Base-by-base conservation (phyloP, 2,797 vertebrate genomes). In the Lateolabrax maculatus region DNA sequence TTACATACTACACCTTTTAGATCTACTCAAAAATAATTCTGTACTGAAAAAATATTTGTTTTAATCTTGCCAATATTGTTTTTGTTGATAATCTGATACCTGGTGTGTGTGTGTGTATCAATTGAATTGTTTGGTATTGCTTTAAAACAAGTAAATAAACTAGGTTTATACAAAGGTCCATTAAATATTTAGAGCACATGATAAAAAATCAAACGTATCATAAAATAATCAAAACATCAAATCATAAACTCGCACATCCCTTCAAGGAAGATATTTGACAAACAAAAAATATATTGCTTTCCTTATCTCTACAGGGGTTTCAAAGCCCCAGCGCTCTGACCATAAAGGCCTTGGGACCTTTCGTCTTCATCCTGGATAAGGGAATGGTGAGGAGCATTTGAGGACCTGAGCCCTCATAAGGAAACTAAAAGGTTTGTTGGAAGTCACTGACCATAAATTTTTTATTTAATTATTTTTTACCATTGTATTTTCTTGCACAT, bases 401-500 rank as follows among this genome's bases (percentile, higher is more conserved):
- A 51, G 12, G 18, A 71, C 27, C 37, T n/a, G 43, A 75, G 49
- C n/a, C 63, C 29, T 2, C 46, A 60, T 12, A 46, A 53, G 4
- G 6, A 67, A 77, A 39, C 31, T 29, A 2, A 60, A 77, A 90
- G 83, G 84, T 89, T 83, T 68, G 83, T n/a, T n/a, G n/a, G n/a
- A n/a, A n/a, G n/a, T n/a, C n/a, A n/a, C n/a, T n/a, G n/a, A n/a
- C n/a, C n/a, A n/a, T n/a, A n/a, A n/a, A n/a, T n/a, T n/a, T n/a
- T n/a, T n/a, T n/a, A n/a, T n/a, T n/a, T n/a, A n/a, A n/a, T n/a
- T n/a, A n/a, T n/a, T n/a, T n/a, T n/a, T n/a, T n/a, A n/a, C n/a
- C n/a, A n/a, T n/a, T 10, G 10, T 56, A 31, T 16, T 31, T 16
- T 15, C 1, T n/a, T n/a, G n/a, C n/a, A n/a, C n/a, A n/a, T n/a